Base-by-base conservation (phyloP, 2,113 vertebrate genomes). In the Chamaetylas fuelleborni region DNA sequence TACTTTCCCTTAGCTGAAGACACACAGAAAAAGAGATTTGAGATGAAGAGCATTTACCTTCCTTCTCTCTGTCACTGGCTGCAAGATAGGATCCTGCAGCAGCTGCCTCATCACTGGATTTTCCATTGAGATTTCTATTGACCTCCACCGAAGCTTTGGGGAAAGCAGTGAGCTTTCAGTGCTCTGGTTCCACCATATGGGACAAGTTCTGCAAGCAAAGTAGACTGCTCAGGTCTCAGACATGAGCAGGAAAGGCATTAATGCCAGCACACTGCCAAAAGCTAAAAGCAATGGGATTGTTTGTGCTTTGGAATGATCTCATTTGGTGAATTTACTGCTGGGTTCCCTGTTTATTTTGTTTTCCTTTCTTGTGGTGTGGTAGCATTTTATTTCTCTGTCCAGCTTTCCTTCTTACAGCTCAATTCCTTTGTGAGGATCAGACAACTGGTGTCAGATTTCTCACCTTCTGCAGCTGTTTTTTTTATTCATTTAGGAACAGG, bases 281-380 rank as follows among this genome's bases (percentile, higher is more conserved):
- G 18, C 50, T 70, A 48, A 70, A 74, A 88, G 43, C 60, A n/a
- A 9, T 47, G 36, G 81, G 50, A 43, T 86, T 73, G 26, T 91
- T 94, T 86, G 61, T 77, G 54, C 38, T 88, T 81, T 86, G 67
- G 74, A 96, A 77, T 11, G 38, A 45, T 88, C 38, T 36, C 31
- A 48, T 88, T 95, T 83, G 69, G 64, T 83, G 79, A 92, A 90
- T 94, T 95, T 83, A 66, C 51, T 88, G 64, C 28, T 34, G 56
- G 42, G 14, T 15, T 83, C 12, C 40, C 23, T 62, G 24, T 40
- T 90, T 86, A 28, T 80, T 82, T 90, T 0, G 1, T 31, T 76
- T 57, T 67, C 38, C 43, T 90, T 70, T 80, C 82, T 81, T 57
- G 23, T 57, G 57, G 3, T 86, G 45, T 22, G 80, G 34, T 31